Conservation (phyloP, 2,113 vertebrate genomes). For the Melanerpes aurifrons region DNA sequence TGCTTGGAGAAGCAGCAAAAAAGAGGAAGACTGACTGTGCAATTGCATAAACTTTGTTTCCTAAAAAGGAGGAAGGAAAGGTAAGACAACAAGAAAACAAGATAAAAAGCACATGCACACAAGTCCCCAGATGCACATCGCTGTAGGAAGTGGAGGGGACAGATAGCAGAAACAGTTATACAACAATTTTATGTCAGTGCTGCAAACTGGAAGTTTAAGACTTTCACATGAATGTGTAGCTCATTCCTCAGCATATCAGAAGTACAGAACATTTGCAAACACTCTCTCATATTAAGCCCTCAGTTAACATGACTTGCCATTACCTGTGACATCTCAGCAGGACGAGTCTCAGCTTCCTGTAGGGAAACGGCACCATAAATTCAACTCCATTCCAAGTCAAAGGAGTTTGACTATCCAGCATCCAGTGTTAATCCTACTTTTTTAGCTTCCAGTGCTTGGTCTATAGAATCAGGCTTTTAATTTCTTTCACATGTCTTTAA, state of each 20-base stretch:
- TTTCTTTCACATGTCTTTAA: not conserved
- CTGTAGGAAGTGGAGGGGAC: not conserved
- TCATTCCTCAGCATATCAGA: not conserved
- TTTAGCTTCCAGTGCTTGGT: not conserved
- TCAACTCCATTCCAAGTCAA: not conserved
- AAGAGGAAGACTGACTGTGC: not conserved
- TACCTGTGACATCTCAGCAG: not conserved
- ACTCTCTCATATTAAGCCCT: not conserved
- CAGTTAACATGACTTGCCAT: not conserved
- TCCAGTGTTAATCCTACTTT: not conserved
- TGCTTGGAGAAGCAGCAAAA: not conserved
- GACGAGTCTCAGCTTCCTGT: not conserved
- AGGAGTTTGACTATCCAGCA: not conserved
- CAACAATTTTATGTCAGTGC: not conserved
- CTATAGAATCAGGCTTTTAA: not conserved
- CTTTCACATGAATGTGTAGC: not conserved
- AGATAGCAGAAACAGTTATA: not conserved
- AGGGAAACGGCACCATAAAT: not conserved
- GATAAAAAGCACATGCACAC: accelerated
- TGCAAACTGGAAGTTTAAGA: not conserved
- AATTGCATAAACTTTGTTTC: not conserved
- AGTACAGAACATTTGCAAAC: not conserved
- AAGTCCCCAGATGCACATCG: not conserved
- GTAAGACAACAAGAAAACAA: not conserved
- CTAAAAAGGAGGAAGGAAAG: not conserved